These are phyloP conservation scores for Sinosuthora webbiana DNA, from an alignment of 2,113 vertebrate species.

Conservation along the genomic window DNA sequence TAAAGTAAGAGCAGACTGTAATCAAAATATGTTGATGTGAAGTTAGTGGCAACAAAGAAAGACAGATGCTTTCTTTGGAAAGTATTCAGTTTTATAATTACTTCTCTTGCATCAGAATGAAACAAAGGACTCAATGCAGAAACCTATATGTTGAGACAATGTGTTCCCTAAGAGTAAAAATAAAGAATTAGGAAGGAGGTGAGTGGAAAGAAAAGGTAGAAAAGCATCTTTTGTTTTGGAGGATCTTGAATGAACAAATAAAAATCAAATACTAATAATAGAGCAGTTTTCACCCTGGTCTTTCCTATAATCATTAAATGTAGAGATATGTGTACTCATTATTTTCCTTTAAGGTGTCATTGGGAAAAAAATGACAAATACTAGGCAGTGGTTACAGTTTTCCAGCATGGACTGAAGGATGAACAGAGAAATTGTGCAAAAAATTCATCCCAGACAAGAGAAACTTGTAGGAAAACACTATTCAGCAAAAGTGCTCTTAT, in stretches of 20 bases:
- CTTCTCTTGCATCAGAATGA: background rate
- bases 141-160: background rate
- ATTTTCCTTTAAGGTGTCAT: background rate
- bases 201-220: background rate
- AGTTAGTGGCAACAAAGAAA: background rate
- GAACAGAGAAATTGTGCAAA: background rate
- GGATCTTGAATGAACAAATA: background rate
- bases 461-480: background rate
- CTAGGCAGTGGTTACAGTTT: background rate
- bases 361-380: background rate
- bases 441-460: background rate
- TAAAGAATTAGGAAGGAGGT: background rate
- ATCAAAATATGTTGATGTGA: background rate
- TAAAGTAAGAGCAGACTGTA: background rate
- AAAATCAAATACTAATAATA: background rate
- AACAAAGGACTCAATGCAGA: background rate
- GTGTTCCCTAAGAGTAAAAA: background rate
- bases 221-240: background rate
- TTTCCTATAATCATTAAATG: background rate
- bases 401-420: background rate
- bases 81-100: background rate
- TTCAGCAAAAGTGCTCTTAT: background rate
- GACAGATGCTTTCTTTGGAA: background rate
- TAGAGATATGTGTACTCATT: background rate
- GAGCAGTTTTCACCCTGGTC: background rate